Conservation (phyloP, 2,797 vertebrate species). For the Enteromius unitaeniatus region DNA sequence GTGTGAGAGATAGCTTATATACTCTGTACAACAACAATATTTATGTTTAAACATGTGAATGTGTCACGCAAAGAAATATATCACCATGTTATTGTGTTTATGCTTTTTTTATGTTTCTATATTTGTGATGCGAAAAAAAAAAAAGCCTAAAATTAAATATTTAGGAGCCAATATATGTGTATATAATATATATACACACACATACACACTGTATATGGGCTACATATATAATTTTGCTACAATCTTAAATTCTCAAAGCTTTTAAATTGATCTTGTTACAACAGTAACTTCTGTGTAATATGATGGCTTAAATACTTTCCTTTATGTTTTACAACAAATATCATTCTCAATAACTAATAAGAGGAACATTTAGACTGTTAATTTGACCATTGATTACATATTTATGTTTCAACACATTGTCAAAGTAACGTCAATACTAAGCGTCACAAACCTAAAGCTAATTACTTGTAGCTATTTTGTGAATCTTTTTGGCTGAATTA, state of each 20-base stretch:
- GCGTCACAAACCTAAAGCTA: not conserved
- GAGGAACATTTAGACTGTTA: not conserved
- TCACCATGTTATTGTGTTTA: not conserved
- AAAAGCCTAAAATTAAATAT: not conserved
- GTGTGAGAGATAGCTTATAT: not conserved
- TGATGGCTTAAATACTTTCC: not conserved
- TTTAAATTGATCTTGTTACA: not conserved
- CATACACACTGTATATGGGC: not conserved
- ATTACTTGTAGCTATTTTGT: not conserved
- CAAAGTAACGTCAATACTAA: not conserved
- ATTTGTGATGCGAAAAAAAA: not conserved
- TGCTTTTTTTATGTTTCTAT: not conserved
- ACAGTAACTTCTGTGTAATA: not conserved
- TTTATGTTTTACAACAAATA: not conserved
- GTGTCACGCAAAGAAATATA: slow-evolving; percentile 30
- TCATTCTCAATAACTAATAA: not conserved
- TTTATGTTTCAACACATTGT: not conserved
- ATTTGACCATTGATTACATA: not conserved
- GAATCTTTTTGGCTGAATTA: not conserved
- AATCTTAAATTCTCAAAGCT: not conserved
- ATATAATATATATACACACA: too few relatives aligned
- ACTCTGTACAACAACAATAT: not conserved
- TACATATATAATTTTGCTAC: not conserved
- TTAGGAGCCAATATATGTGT: not conserved
- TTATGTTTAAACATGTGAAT: slow-evolving; percentile 25